Percentiles rank a stretch among this genome's conserved stretches.
phyloP scores from a whole-genome alignment of 2,888 invertebrate species.

The Lithophane socia region DNA sequence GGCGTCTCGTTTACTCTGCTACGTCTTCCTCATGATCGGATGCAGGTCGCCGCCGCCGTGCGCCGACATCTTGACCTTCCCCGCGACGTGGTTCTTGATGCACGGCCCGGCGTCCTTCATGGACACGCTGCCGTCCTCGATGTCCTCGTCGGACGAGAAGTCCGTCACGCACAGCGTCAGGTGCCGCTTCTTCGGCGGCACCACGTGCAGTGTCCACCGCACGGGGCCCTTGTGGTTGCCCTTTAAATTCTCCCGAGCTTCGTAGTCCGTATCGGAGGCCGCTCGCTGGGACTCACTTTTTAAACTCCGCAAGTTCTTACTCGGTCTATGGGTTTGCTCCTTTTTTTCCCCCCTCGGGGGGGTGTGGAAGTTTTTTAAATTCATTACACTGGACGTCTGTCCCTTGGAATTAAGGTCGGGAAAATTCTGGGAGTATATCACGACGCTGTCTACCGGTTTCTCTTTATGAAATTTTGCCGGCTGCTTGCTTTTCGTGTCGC shows the following conservation, averaged over 20 bases:
- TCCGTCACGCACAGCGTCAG: conserved; percentile 83
- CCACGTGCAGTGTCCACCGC: conserved; percentile 83
- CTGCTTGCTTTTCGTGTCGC: conserved; percentile 77
- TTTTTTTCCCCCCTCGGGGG: conserved; percentile 90
- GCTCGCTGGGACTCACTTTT: conserved; percentile 82
- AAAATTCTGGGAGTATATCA: conserved; percentile 88
- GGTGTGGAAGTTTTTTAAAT: conserved; percentile 90
- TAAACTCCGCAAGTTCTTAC: conserved; percentile 76
- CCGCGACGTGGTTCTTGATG: conserved; percentile 77
- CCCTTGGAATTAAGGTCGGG: conserved; percentile 82
- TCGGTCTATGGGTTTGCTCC: conserved; percentile 80
- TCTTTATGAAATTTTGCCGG: conserved; percentile 86
- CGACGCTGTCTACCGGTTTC: conserved; percentile 84
- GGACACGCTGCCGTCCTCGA: conserved; percentile 75
- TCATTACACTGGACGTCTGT: conserved; percentile 83
- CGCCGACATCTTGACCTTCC: conserved; percentile 83
- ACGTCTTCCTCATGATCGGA: conserved; percentile 85
- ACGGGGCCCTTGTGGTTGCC: conserved; percentile 79
- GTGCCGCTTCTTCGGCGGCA: conserved; percentile 85
- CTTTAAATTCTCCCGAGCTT: conserved; percentile 77
- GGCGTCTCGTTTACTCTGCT: conserved; percentile 61
- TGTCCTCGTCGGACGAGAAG: conserved; percentile 85
- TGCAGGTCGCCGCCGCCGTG: conserved; percentile 87
- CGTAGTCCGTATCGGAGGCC: conserved; percentile 87
- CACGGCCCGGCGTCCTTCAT: conserved; percentile 82